Evolutionary conservation across 1,140 invertebrate species (phyloP).

Genomic region (Bombus waltoni): DNA sequence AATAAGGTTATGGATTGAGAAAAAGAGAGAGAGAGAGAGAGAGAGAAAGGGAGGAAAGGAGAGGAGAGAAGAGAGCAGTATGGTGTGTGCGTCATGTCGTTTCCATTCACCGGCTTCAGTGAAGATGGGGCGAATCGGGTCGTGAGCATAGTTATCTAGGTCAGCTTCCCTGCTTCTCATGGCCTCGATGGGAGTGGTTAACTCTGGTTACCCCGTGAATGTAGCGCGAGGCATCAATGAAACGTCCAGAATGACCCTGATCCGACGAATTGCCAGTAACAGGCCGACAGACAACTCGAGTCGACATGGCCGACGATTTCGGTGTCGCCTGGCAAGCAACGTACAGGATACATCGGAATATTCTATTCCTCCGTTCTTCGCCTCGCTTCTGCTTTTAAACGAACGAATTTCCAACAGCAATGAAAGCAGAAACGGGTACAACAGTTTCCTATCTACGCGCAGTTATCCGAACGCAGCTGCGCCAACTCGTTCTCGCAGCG

Average conservation of each 20-base stretch:
- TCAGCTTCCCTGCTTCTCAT: conserved; percentile 70
- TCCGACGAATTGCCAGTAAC: conserved; percentile 46
- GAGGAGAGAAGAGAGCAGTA: conserved; percentile 29
- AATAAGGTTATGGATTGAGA: conserved; percentile 63
- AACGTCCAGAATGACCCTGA: conserved; percentile 58
- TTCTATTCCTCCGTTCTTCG: too few relatives aligned
- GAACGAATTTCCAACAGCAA: too few relatives aligned
- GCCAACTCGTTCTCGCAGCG: too few relatives aligned
- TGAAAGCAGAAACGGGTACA: too few relatives aligned
- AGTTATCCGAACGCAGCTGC: too few relatives aligned
- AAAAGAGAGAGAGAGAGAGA: conserved; percentile 13
- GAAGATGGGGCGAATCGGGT: conserved; percentile 69
- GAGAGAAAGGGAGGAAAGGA: neutral
- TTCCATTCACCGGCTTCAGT: conserved; percentile 75
- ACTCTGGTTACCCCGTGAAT: conserved; percentile 65
- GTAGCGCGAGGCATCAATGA: conserved; percentile 63
- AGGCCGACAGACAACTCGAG: neutral
- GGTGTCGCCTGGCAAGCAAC: conserved; percentile 11
- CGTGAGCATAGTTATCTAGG: conserved; percentile 70
- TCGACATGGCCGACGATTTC: conserved; percentile 12
- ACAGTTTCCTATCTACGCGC: too few relatives aligned
- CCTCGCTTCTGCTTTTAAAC: too few relatives aligned
- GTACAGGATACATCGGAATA: too few relatives aligned
- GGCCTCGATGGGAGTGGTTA: conserved; percentile 63
- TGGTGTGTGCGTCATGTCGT: conserved; percentile 74